These are phyloP conservation scores for Aspidiotus destructor DNA, from an alignment of 2,888 invertebrate genomes.

Conservation along the genomic window DNA sequence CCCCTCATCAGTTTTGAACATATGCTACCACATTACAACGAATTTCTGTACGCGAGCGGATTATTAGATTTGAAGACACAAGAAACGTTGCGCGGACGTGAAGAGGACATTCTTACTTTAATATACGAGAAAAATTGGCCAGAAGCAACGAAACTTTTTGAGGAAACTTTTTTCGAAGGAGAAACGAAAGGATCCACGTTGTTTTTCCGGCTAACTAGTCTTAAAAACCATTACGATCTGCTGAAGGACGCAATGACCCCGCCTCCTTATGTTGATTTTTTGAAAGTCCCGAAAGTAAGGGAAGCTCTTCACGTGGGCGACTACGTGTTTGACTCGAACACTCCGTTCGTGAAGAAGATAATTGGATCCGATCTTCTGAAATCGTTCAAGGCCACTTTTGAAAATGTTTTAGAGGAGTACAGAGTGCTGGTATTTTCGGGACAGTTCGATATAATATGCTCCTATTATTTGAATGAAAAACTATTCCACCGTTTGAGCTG, in stretches of 20 bases:
- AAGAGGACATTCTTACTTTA: conserved; percentile 36
- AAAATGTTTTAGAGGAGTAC: conserved; percentile 55
- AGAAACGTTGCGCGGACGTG: conserved; percentile 37
- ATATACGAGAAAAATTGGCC: conserved; percentile 39
- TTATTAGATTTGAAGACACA: conserved; percentile 41
- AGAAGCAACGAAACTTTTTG: conserved; percentile 40
- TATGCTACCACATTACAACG: conserved; percentile 46
- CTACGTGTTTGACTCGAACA: conserved; percentile 11
- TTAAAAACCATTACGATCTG: conserved; percentile 35
- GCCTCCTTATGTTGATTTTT: not conserved
- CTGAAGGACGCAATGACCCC: not conserved
- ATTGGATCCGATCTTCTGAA: conserved; percentile 70
- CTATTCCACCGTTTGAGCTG: conserved; percentile 51
- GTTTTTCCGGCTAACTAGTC: conserved; percentile 34
- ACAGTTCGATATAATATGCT: conserved; percentile 84
- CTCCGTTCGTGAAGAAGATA: conserved; percentile 53
- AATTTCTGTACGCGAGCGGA: conserved; percentile 48
- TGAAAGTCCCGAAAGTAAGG: conserved; percentile 24
- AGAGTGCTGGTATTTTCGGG: conserved; percentile 75
- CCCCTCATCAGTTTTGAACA: conserved; percentile 48
- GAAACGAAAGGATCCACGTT: conserved; percentile 5
- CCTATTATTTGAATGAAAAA: conserved; percentile 48
- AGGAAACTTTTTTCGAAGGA: conserved; percentile 32
- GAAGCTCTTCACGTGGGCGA: conserved; percentile 36
- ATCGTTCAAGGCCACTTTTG: conserved; percentile 62